These are phyloP conservation scores for Ctenopoma multispine DNA, from an alignment of 2,797 vertebrate species.

Conservation along the genomic window DNA sequence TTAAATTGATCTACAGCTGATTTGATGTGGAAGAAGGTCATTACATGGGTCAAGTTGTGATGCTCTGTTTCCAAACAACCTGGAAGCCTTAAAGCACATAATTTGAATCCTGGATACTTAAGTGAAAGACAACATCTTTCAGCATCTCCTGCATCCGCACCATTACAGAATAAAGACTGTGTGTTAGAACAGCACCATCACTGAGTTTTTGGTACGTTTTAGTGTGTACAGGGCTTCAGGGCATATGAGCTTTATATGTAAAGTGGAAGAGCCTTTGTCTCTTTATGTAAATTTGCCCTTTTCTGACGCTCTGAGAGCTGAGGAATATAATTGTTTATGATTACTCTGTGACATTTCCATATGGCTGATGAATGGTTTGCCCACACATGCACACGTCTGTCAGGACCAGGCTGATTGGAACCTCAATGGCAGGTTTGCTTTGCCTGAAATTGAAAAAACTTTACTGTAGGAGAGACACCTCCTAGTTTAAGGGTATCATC, in stretches of 20 bases:
- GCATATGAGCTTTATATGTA: conserved; percentile 40
- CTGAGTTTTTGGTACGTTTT: conserved; percentile 37
- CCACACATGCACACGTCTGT: conserved; percentile 41
- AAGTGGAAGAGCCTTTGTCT: conserved; percentile 65
- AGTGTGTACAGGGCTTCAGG: conserved; percentile 42
- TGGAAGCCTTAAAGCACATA: conserved; percentile 6
- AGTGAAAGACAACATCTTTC: conserved; percentile 21
- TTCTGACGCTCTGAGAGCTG: conserved; percentile 65
- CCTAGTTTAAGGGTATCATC: conserved; percentile 15
- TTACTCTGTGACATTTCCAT: conserved; percentile 82
- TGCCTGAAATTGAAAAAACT: conserved; percentile 33
- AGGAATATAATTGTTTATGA: conserved; percentile 81
- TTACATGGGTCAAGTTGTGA: conserved; percentile 28
- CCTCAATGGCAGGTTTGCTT: conserved; percentile 30
- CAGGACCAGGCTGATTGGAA: conserved; percentile 41
- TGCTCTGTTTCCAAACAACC: conserved; percentile 32
- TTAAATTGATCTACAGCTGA: conserved; percentile 56
- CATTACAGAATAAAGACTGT: conserved; percentile 17
- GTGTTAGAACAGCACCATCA: conserved; percentile 25
- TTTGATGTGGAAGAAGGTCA: conserved; percentile 32
- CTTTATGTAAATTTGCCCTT: conserved; percentile 81
- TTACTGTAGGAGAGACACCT: conserved; percentile 8
- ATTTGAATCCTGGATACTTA: conserved; percentile 32
- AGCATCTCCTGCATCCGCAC: conserved; percentile 1
- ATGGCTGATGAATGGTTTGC: conserved; percentile 66